Conservation (phyloP, 2,888 invertebrate genomes). For the Ypsolopha sequella region DNA sequence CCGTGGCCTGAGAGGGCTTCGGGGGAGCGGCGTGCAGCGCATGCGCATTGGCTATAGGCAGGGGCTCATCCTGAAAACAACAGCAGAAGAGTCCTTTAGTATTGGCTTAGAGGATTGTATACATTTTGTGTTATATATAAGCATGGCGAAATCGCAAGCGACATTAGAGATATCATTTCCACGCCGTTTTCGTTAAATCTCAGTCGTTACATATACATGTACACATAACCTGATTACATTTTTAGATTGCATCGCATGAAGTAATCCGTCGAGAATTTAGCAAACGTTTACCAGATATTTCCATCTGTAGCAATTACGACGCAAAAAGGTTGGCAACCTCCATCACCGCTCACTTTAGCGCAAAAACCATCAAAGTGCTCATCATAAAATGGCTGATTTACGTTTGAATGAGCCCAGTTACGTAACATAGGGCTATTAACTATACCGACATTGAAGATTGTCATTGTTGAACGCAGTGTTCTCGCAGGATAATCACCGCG, state of each 20-base stretch:
- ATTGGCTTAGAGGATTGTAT: too few species aligned
- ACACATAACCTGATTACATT: not conserved
- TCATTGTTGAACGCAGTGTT: slow-evolving; percentile 51
- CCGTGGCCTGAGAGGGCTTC: slow-evolving; percentile 20
- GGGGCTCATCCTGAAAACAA: slow-evolving; percentile 47
- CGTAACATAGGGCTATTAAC: slow-evolving; percentile 35
- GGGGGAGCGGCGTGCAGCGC: slow-evolving; percentile 49
- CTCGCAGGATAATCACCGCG: slow-evolving; percentile 39
- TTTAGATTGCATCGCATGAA: not conserved
- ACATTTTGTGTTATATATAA: not conserved
- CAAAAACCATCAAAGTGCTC: slow-evolving; percentile 45
- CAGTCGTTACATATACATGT: not conserved
- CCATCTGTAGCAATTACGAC: slow-evolving; percentile 23
- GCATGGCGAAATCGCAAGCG: not conserved
- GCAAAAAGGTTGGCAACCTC: slow-evolving; percentile 24
- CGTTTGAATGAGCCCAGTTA: slow-evolving; percentile 26
- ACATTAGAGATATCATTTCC: not conserved
- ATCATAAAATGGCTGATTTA: slow-evolving; percentile 53
- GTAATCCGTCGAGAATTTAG: not conserved
- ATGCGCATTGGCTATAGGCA: slow-evolving; percentile 57
- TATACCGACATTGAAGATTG: slow-evolving; percentile 30
- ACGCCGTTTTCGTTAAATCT: not conserved
- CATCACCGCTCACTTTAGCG: slow-evolving; percentile 40
- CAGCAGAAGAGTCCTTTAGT: not conserved
- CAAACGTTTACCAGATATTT: slow-evolving; percentile 14